A percentile compares a stretch with the other conserved stretches of the same genome.
These are phyloP conservation scores for Pyxicephalus adspersus DNA, from an alignment of 2,113 vertebrate genomes.

Conservation along the genomic window DNA sequence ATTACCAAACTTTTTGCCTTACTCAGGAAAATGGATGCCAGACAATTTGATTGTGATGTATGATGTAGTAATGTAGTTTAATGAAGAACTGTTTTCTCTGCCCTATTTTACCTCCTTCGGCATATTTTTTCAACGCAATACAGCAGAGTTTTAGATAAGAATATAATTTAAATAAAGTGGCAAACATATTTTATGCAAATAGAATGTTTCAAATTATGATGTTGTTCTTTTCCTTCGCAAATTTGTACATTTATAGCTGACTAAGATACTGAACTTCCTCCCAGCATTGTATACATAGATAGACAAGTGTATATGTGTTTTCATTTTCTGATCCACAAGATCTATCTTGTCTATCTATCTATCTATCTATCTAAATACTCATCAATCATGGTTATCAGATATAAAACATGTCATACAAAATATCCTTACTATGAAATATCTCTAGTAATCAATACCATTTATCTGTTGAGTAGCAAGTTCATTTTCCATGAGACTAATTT, in stretches of 20 bases:
- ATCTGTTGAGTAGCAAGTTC: neutral
- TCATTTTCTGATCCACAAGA: no score
- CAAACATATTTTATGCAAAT: slow-evolving; percentile 19
- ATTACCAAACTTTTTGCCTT: slow-evolving; percentile 42
- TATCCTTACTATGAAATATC: no score
- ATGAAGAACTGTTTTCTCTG: slow-evolving; percentile 30
- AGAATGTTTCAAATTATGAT: neutral
- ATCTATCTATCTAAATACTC: no score
- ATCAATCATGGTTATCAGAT: no score
- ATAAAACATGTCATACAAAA: no score
- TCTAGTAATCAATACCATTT: neutral
- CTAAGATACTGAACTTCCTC: neutral
- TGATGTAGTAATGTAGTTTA: slow-evolving; percentile 37
- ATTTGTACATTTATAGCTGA: neutral
- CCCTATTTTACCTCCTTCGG: slow-evolving; percentile 31
- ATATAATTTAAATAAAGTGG: slow-evolving; percentile 36
- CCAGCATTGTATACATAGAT: no score
- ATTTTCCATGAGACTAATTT: slow-evolving; percentile 8
- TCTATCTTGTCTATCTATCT: no score
- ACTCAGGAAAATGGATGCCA: slow-evolving; percentile 31
- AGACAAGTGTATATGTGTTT: no score
- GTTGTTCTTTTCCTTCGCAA: neutral
- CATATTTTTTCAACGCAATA: slow-evolving; percentile 29
- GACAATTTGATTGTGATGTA: slow-evolving; percentile 34
- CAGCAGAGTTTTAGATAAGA: slow-evolving; percentile 18